phyloP scores from a whole-genome alignment of 2,113 vertebrate genomes.

The Phylloscopus whistleri region DNA sequence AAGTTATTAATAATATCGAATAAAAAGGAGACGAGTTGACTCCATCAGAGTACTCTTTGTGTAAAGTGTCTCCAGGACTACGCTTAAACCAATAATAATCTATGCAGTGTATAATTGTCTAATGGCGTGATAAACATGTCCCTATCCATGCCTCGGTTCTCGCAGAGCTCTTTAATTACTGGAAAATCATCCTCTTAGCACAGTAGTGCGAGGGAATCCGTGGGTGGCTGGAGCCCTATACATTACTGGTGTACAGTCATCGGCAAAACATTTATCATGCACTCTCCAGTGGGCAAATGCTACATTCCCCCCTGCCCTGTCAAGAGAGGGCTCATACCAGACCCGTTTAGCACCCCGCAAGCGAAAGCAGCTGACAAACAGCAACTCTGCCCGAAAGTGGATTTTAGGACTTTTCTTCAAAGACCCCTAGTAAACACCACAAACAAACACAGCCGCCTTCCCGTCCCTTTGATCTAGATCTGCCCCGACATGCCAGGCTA shows the following conservation, averaged over 20 bases:
- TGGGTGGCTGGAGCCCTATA: conserved; percentile 75
- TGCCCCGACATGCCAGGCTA: conserved; percentile 46
- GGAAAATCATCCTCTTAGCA: conserved; percentile 68
- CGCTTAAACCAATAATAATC: background rate
- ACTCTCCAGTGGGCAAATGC: conserved; percentile 82
- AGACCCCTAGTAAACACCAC: conserved; percentile 47
- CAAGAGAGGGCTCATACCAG: conserved; percentile 77
- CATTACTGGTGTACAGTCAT: conserved; percentile 77
- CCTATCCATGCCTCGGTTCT: conserved; percentile 59
- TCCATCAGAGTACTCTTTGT: background rate
- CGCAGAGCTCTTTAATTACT: conserved; percentile 74
- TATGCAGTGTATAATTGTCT: conserved; percentile 38
- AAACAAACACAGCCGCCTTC: conserved; percentile 41
- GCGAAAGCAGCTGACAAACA: conserved; percentile 63
- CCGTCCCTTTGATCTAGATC: conserved; percentile 47
- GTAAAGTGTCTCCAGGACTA: background rate
- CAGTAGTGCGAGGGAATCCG: conserved; percentile 67
- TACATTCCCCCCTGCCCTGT: conserved; percentile 86
- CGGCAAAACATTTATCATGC: conserved; percentile 88
- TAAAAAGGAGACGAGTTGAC: background rate
- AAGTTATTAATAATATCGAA: background rate
- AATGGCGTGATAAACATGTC: conserved; percentile 66
- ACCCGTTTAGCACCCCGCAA: conserved; percentile 37
- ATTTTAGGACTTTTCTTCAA: conserved; percentile 40
- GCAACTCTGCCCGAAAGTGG: conserved; percentile 32